A percentile compares a stretch with the other conserved stretches of the same genome.
phyloP scores from a whole-genome alignment of 2,888 invertebrate genomes.

The Netelia inedita region DNA sequence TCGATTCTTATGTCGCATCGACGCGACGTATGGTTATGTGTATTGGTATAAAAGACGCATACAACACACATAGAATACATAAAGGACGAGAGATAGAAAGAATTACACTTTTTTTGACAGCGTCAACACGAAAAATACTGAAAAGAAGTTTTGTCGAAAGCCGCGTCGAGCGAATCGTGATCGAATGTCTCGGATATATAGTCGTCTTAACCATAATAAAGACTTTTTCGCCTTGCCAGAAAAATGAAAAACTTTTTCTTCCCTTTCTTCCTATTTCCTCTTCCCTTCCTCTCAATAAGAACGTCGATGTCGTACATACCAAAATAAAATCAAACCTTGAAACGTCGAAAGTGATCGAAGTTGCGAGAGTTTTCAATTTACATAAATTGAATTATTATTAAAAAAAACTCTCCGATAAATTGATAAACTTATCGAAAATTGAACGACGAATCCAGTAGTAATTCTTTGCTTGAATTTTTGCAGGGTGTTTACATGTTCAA shows the following conservation, averaged over 20 bases:
- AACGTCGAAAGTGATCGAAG: conserved; percentile 36
- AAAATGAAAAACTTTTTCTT: conserved; percentile 30
- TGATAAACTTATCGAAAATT: too few species aligned
- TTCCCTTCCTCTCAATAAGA: not conserved
- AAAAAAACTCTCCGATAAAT: too few species aligned
- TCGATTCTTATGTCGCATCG: conserved; percentile 23
- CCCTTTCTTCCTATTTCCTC: not conserved
- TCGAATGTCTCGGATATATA: conserved; percentile 48
- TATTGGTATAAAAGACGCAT: not conserved
- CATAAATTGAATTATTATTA: not conserved
- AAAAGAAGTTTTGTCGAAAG: conserved; percentile 38
- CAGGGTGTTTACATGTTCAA: too few species aligned
- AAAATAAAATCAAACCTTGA: conserved; percentile 28
- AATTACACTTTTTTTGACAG: conserved; percentile 52
- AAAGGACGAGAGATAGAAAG: conserved; percentile 7
- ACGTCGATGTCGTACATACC: conserved; percentile 11
- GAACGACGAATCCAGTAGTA: too few species aligned
- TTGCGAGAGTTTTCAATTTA: not conserved
- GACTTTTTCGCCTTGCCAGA: conserved; percentile 22
- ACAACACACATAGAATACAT: not conserved
- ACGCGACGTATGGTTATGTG: not conserved
- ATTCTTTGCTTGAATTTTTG: too few species aligned
- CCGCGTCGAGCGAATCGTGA: conserved; percentile 46
- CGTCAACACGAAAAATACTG: conserved; percentile 36
- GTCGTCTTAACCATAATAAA: conserved; percentile 32